These are phyloP conservation scores for Polymixis flavicincta DNA, from an alignment of 2,888 invertebrate genomes.

Conservation along the genomic window DNA sequence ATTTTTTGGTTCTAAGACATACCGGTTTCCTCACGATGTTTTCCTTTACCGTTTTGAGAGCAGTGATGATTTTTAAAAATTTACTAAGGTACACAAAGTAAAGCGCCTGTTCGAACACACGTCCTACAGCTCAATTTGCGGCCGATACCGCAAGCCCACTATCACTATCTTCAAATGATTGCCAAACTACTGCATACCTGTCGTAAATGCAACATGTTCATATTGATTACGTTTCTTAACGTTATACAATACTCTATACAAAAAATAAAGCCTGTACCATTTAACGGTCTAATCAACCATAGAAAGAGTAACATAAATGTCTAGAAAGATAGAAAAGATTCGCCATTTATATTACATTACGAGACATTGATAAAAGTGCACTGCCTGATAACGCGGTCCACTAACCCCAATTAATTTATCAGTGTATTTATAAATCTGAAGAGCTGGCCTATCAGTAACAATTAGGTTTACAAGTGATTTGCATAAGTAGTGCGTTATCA, in stretches of 20 bases:
- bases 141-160: too few relatives aligned
- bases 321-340: background rate
- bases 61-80: too few relatives aligned
- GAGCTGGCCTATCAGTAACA: conserved; percentile 40
- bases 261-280: background rate
- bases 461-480: conserved; percentile 52
- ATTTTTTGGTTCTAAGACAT: too few relatives aligned
- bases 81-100: too few relatives aligned
- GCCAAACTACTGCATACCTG: background rate
- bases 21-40: too few relatives aligned
- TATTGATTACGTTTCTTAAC: background rate
- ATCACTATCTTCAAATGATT: background rate
- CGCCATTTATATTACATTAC: background rate
- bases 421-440: conserved; percentile 54
- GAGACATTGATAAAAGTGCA: conserved; percentile 28
- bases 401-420: conserved; percentile 52
- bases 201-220: background rate
- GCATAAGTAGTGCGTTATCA: conserved; percentile 38
- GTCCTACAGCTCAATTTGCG: too few relatives aligned
- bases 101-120: too few relatives aligned
- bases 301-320: background rate
- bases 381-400: conserved; percentile 40
- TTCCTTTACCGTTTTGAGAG: too few relatives aligned
- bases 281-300: too few relatives aligned
- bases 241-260: background rate